Evolutionary conservation across 2,113 vertebrate species (phyloP).

Genomic region (Glaucomys volans): DNA sequence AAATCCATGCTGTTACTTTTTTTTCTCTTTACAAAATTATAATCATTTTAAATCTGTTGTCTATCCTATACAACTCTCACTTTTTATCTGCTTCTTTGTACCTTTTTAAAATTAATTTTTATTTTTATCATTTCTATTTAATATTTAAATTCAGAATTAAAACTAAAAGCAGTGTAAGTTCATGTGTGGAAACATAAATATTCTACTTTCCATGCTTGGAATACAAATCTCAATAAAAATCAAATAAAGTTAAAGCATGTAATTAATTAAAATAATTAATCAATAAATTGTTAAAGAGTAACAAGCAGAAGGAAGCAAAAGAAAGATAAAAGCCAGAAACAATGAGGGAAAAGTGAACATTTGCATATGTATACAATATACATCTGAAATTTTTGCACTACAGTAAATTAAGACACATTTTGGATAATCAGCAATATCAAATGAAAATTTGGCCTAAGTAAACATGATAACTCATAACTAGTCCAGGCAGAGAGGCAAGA

Average conservation of each 20-base stretch:
- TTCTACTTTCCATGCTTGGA: background rate
- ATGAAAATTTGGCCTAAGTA: background rate
- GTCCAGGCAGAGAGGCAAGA: background rate
- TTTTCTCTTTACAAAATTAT: background rate
- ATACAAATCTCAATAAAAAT: background rate
- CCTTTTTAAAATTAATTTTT: background rate
- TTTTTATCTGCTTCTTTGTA: background rate
- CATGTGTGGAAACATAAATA: background rate
- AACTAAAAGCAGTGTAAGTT: background rate
- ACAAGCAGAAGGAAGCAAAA: background rate
- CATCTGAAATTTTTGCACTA: background rate
- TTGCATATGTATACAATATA: fast-evolving
- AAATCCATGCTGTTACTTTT: background rate
- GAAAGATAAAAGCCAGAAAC: background rate
- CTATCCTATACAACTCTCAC: background rate
- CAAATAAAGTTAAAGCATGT: background rate
- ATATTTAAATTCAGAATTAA: background rate
- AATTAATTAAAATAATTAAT: background rate
- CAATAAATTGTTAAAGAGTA: background rate
- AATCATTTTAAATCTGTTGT: background rate
- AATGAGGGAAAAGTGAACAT: background rate
- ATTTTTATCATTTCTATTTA: background rate
- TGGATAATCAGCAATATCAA: background rate
- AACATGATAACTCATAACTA: background rate
- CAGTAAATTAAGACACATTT: background rate